phyloP scores from a whole-genome alignment of 1,140 invertebrate genomes.

The Apis cerana region DNA sequence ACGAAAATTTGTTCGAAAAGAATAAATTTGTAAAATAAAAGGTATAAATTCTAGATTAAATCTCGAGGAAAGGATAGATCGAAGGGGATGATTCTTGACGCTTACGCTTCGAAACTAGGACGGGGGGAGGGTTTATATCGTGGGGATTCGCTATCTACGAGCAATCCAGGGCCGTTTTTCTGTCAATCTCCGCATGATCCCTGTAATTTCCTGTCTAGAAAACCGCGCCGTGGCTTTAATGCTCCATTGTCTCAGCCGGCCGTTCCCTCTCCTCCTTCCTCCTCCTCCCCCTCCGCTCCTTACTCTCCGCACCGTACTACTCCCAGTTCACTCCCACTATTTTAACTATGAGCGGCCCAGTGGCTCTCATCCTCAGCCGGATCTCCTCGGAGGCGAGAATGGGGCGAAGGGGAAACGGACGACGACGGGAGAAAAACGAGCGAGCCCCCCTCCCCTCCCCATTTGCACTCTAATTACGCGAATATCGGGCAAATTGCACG shows the following conservation, averaged over 20 bases:
- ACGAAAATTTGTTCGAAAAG: too few relatives aligned
- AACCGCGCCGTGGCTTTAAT: conserved; percentile 79
- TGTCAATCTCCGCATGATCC: conserved; percentile 81
- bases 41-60: too few relatives aligned
- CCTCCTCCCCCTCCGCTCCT: conserved; percentile 33
- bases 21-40: too few relatives aligned
- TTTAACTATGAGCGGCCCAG: conserved; percentile 70
- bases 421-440: background rate
- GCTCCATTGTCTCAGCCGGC: conserved; percentile 78
- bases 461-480: conserved; percentile 13
- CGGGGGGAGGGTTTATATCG: conserved; percentile 54
- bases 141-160: conserved; percentile 58
- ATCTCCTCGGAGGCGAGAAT: too few relatives aligned
- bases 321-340: conserved; percentile 74
- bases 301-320: conserved; percentile 53
- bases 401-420: background rate
- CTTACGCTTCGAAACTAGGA: conserved; percentile 1
- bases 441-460: too few relatives aligned
- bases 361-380: conserved; percentile 67
- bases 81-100: conserved; percentile 50
- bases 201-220: conserved; percentile 81
- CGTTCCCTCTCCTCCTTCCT: conserved; percentile 32
- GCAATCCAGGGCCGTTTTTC: conserved; percentile 76
- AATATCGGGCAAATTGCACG: conserved; percentile 6
- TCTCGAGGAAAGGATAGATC: too few relatives aligned